phyloP scores from a whole-genome alignment of 2,888 invertebrate species.

The Acleris holmiana region DNA sequence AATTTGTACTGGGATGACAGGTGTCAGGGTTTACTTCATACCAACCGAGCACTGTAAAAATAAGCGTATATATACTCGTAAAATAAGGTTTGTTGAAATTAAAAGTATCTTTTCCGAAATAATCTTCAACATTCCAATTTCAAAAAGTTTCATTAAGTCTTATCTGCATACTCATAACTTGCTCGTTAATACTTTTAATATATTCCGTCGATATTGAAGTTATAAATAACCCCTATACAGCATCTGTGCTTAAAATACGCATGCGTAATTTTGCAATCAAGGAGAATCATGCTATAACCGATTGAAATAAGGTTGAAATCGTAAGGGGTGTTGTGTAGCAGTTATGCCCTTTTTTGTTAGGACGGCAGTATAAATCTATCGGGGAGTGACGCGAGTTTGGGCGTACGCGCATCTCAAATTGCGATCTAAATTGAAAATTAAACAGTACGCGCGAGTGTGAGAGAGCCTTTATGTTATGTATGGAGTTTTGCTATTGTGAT shows the following conservation, averaged over 20 bases:
- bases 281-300: too few species aligned
- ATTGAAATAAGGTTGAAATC: too few species aligned
- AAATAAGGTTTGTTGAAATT: too few species aligned
- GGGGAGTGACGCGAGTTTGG: constrained; percentile 78
- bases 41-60: too few species aligned
- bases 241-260: too few species aligned
- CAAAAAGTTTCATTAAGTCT: constrained; percentile 78
- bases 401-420: constrained; percentile 82
- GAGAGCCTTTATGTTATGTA: constrained; percentile 25
- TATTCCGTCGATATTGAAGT: constrained; percentile 62
- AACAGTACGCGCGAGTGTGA: constrained; percentile 63
- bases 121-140: constrained; percentile 30
- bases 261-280: too few species aligned
- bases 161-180: constrained; percentile 75
- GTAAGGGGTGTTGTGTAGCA: too few species aligned
- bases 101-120: background rate
- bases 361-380: constrained; percentile 75
- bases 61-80: too few species aligned
- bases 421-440: constrained; percentile 86
- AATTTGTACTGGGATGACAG: too few species aligned
- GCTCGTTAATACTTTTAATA: constrained; percentile 79
- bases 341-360: too few species aligned
- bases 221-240: constrained; percentile 39
- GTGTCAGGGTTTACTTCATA: too few species aligned
- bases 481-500: constrained; percentile 1